Evolutionary conservation across 2,113 vertebrate genomes (phyloP).

Genomic region (Nothobranchius kuhntae): DNA sequence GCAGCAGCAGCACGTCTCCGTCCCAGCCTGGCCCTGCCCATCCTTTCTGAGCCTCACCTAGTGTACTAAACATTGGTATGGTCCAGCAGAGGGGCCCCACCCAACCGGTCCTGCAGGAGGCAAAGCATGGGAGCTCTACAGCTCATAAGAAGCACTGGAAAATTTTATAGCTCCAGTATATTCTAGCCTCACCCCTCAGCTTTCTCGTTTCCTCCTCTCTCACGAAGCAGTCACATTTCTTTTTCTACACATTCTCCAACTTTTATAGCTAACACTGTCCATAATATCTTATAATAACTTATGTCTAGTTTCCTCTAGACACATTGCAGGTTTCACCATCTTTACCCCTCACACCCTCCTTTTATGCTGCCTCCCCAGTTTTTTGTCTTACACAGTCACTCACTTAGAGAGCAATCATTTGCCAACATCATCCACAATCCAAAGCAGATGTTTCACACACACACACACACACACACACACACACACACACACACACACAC

Average conservation of each 20-base stretch:
- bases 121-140: conserved; percentile 32
- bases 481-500: too few relatives aligned
- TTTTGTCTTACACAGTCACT: conserved; percentile 49
- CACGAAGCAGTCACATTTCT: conserved; percentile 39
- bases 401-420: conserved; percentile 56
- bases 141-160: conserved; percentile 43
- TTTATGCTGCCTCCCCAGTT: conserved; percentile 9
- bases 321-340: conserved; percentile 44
- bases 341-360: conserved; percentile 36
- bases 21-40: conserved; percentile 29
- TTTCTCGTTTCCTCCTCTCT: conserved; percentile 6
- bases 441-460: conserved; percentile 73
- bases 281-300: conserved; percentile 23
- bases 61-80: conserved; percentile 29
- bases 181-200: conserved; percentile 30
- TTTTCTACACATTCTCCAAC: conserved; percentile 40
- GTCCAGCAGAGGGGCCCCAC: conserved; percentile 32
- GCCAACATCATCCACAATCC: conserved; percentile 59
- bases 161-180: conserved; percentile 47
- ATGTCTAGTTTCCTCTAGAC: background rate
- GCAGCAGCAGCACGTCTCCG: conserved; percentile 33
- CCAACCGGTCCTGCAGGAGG: conserved; percentile 36
- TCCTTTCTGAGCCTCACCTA: conserved; percentile 53
- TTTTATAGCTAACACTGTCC: conserved; percentile 2
- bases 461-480: conserved; percentile 13